Percentiles rank a stretch among this genome's conserved stretches.
These are phyloP conservation scores for Drosophila sp. DNA, from an alignment of 1,140 invertebrate species.

Conservation along the genomic window DNA sequence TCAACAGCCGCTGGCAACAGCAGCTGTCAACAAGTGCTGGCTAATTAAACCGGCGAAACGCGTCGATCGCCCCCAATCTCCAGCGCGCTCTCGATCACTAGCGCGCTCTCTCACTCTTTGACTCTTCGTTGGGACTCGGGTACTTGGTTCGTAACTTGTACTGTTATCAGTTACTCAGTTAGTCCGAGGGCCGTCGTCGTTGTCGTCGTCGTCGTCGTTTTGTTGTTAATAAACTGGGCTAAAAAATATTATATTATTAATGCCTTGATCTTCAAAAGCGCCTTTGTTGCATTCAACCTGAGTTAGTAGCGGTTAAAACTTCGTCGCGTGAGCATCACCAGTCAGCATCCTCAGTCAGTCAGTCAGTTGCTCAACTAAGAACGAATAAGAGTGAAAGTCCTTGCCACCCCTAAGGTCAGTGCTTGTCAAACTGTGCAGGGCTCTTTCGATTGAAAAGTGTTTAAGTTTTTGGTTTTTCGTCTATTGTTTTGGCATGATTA, in stretches of 20 bases:
- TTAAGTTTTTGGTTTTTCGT: neutral
- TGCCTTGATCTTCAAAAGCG: constrained; percentile 70
- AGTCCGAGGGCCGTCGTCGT: constrained; percentile 34
- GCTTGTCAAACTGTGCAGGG: constrained; percentile 35
- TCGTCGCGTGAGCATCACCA: constrained; percentile 51
- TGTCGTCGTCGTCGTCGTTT: constrained; percentile 9
- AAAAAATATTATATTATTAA: constrained; percentile 58
- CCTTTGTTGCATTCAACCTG: constrained; percentile 54
- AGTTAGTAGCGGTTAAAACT: constrained; percentile 70
- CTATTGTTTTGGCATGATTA: neutral
- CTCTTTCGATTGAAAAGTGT: neutral
- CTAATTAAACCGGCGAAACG: constrained; percentile 57
- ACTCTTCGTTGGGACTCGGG: constrained; percentile 26
- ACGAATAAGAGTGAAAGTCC: neutral
- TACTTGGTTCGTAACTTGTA: constrained; percentile 42
- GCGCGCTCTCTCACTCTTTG: constrained; percentile 1
- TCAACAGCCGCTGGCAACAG: constrained; percentile 43
- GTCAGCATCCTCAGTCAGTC: neutral
- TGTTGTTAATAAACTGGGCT: constrained; percentile 59
- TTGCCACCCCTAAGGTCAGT: constrained; percentile 1
- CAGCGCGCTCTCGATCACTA: constrained; percentile 11
- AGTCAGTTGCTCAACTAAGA: neutral
- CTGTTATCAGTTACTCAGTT: constrained; percentile 55
- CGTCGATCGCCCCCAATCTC: constrained; percentile 23
- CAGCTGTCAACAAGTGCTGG: constrained; percentile 52